Conservation (phyloP, 2,113 vertebrate species). For the Anoura caudifer region DNA sequence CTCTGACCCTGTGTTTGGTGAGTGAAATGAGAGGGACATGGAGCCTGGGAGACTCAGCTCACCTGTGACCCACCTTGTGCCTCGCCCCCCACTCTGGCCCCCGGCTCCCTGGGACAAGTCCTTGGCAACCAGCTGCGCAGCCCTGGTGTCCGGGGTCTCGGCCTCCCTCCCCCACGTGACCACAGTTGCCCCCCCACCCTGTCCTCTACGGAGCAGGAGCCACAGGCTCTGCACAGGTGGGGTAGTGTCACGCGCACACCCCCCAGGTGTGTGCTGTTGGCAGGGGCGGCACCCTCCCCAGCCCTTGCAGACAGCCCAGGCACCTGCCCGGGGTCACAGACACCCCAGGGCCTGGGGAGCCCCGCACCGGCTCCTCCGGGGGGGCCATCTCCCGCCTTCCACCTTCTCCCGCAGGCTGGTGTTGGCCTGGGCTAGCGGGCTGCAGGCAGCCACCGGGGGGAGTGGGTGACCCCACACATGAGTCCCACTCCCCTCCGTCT, state of each 20-base stretch:
- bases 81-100: too few species aligned
- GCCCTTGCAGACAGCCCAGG: fast-evolving
- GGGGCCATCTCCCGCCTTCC: background rate
- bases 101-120: background rate
- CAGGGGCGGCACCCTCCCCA: fast-evolving
- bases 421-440: fast-evolving
- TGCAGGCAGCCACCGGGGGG: background rate
- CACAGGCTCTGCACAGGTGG: fast-evolving
- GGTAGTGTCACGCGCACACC: background rate
- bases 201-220: background rate
- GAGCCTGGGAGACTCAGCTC: fast-evolving
- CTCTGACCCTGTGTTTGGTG: background rate
- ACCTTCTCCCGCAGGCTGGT: background rate
- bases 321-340: background rate
- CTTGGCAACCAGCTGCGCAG: background rate
- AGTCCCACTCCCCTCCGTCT: too few species aligned
- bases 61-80: fast-evolving
- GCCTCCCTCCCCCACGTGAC: fast-evolving
- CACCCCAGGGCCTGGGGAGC: fast-evolving
- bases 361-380: background rate
- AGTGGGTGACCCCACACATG: background rate
- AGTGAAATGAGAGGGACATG: background rate
- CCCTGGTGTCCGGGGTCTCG: fast-evolving
- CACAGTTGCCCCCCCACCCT: fast-evolving
- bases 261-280: fast-evolving